Conservation (phyloP, 2,888 invertebrate species). For the Hesperia comma region DNA sequence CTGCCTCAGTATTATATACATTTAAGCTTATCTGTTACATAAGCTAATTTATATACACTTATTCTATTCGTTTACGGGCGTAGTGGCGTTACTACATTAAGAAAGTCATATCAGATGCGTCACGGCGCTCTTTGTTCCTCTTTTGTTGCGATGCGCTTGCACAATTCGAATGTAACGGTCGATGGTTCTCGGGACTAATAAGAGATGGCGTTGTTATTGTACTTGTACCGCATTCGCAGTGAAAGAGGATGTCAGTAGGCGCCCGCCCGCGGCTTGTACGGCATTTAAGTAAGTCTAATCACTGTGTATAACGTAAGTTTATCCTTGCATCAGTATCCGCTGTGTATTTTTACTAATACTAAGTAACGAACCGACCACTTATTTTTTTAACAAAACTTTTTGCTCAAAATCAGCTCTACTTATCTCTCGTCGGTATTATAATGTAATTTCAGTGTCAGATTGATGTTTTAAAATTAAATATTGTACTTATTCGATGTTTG, state of each 20-base stretch:
- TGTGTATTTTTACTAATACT: slow-evolving; percentile 73
- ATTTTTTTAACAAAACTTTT: slow-evolving; percentile 80
- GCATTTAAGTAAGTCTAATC: slow-evolving; percentile 77
- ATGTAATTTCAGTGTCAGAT: slow-evolving; percentile 55
- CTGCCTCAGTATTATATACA: slow-evolving; percentile 85
- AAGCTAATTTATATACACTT: slow-evolving; percentile 83
- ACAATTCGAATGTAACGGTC: slow-evolving; percentile 17
- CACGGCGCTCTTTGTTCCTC: slow-evolving; percentile 59
- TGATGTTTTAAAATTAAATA: slow-evolving; percentile 51
- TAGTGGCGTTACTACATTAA: slow-evolving; percentile 74
- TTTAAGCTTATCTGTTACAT: slow-evolving; percentile 84
- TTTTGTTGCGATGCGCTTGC: slow-evolving; percentile 52
- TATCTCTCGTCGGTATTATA: slow-evolving; percentile 62
- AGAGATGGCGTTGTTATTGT: slow-evolving; percentile 42
- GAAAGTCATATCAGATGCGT: slow-evolving; percentile 81
- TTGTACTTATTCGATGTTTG: slow-evolving; percentile 67
- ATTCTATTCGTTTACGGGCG: slow-evolving; percentile 80
- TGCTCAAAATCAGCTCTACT: slow-evolving; percentile 74
- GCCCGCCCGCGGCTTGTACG: slow-evolving; percentile 79
- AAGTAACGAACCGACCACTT: slow-evolving; percentile 71
- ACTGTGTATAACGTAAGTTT: slow-evolving; percentile 80
- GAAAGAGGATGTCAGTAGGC: slow-evolving; percentile 55
- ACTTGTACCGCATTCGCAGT: slow-evolving; percentile 45
- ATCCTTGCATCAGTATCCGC: slow-evolving; percentile 76
- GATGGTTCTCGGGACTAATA: slow-evolving; percentile 21